Base-by-base conservation (phyloP, 2,888 invertebrate species). In the Strigamia transsilvanica region DNA sequence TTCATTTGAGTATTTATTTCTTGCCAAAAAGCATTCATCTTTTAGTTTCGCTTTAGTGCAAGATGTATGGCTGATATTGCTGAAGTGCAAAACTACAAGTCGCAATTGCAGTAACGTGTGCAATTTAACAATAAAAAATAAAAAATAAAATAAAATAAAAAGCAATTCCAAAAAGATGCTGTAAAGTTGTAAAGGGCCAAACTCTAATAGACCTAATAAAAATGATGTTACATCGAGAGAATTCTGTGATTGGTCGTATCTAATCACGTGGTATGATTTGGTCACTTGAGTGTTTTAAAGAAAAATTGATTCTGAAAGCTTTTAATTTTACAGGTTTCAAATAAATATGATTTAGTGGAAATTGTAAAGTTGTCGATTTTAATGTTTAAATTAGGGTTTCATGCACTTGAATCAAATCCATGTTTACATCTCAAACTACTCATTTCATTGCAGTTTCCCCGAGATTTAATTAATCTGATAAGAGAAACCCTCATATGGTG, bases 171-270 rank as follows among this genome's bases (percentile, higher is more conserved):
- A 18, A 18, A 15, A n/a, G 4, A 18, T 5, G 51, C 51, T 51
- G n/a, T 51, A 51, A 51, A 51, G n/a, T n/a, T 51, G 51, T 51
- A n/a, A 51, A 51, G 51, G 10, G 13, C 3, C 15, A 46, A 46
- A 46, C 46, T 46, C 51, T 51, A 51, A 51, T 51, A 51, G 51
- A 51, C 51, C 51, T 7, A 51, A 51, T 51, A 51, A 51, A 51
- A 51, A 51, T 18, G n/a, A n/a, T 51, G 51, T 51, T 51, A n/a
- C 4, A 51, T 51, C 18, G 51, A 51, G n/a, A 51, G 51, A n/a
- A 0, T 2, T 51, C n/a, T 51, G 51, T 51, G 51, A 51, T 51
- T 51, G n/a, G 51, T 51, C 7, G n/a, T n/a, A 7, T 51, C 6
- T 15, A n/a, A n/a, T 15, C 51, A 51, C 51, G 7, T 51, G 51